These are phyloP conservation scores for Apostichopus leukothele DNA, from an alignment of 53 echinoderm and acorn worm genomes.

Conservation along the genomic window DNA sequence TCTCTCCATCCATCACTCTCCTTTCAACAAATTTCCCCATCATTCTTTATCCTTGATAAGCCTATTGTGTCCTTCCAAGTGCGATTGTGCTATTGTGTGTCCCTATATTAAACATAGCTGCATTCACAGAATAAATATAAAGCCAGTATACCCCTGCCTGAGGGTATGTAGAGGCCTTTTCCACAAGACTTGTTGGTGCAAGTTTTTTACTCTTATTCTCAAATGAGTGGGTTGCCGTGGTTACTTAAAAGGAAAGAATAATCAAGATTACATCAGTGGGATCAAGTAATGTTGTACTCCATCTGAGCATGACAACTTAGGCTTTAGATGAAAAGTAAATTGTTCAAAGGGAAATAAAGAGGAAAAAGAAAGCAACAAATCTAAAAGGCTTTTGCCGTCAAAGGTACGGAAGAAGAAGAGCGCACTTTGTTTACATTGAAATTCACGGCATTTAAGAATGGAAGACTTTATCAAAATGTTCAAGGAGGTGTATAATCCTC, in stretches of 20 bases:
- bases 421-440: too few relatives aligned
- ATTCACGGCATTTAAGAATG: too few relatives aligned
- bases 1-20: too few relatives aligned
- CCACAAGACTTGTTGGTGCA: neutral
- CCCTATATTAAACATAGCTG: neutral
- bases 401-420: too few relatives aligned
- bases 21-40: too few relatives aligned
- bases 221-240: constrained; percentile 29
- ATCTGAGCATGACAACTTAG: constrained; percentile 1
- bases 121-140: neutral
- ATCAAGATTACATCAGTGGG: constrained; percentile 12
- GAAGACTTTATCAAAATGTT: too few relatives aligned
- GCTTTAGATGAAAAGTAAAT: neutral
- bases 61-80: neutral
- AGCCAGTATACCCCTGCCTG: constrained; percentile 8
- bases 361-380: constrained; percentile 13
- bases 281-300: constrained; percentile 13
- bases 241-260: constrained; percentile 34
- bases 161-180: neutral
- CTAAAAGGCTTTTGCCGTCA: too few relatives aligned
- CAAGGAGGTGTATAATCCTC: too few relatives aligned
- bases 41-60: neutral
- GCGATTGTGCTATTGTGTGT: neutral
- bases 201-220: constrained; percentile 32
- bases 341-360: neutral